A percentile compares a stretch with the other conserved stretches of the same genome.
Evolutionary conservation across 2,113 vertebrate genomes (phyloP).

Genomic region (Balaenoptera acutorostrata): DNA sequence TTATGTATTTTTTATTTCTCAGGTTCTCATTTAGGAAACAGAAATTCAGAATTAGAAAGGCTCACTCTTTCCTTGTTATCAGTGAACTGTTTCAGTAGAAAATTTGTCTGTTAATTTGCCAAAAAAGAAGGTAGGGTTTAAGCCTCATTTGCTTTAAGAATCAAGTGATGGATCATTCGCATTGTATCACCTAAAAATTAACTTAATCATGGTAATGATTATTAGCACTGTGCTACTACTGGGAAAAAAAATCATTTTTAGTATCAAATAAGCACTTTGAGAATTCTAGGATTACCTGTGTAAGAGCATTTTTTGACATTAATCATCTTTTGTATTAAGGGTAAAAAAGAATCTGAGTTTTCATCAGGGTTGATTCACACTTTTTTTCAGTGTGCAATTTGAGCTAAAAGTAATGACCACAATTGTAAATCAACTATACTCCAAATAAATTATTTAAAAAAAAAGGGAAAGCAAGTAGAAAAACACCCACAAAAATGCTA

Average conservation of each 20-base stretch:
- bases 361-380: slow-evolving; percentile 30
- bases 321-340: slow-evolving; percentile 27
- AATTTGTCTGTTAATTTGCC: not conserved
- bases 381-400: slow-evolving; percentile 18
- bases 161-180: not conserved
- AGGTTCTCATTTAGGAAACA: not conserved
- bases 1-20: not conserved
- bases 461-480: not conserved
- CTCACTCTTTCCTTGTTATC: not conserved
- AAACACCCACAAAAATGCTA: not conserved
- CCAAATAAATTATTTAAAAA: not conserved
- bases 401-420: slow-evolving; percentile 38
- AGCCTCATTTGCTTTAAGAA: not conserved
- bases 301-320: not conserved
- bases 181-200: not conserved
- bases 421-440: not conserved
- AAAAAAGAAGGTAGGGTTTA: not conserved
- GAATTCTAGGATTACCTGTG: not conserved
- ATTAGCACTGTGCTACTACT: not conserved
- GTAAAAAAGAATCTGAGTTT: not conserved
- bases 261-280: not conserved
- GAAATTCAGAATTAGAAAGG: slow-evolving; percentile 7
- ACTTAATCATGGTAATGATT: not conserved
- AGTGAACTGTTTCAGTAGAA: not conserved
- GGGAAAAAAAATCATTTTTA: slow-evolving; percentile 32